Conservation (phyloP, 2,113 vertebrate genomes). For the Columbina picui region DNA sequence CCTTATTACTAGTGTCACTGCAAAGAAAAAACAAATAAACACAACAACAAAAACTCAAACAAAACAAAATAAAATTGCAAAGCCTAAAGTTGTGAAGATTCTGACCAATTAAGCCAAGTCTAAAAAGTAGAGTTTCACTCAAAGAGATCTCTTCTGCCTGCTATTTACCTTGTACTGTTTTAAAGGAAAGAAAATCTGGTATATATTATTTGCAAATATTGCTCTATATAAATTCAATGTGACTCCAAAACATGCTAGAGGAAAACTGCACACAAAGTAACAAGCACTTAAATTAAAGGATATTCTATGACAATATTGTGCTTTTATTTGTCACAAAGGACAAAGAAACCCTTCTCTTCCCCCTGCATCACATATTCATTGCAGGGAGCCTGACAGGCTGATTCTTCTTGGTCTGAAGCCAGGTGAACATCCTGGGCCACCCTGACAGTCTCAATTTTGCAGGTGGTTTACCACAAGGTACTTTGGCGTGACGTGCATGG, state of each 20-base stretch:
- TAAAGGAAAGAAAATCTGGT: neutral
- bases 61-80: no score
- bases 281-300: neutral
- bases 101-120: neutral
- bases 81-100: neutral
- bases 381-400: neutral
- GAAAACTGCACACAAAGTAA: neutral
- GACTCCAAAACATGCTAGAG: neutral
- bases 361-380: fast-evolving
- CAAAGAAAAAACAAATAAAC: neutral
- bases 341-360: neutral
- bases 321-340: neutral
- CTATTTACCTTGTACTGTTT: neutral
- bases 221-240: neutral
- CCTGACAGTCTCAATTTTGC: fast-evolving
- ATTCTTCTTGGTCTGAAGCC: neutral
- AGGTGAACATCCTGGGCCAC: fast-evolving
- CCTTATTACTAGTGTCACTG: neutral
- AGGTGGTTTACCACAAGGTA: neutral
- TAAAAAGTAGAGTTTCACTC: neutral
- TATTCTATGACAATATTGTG: no score
- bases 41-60: neutral
- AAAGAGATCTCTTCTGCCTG: neutral
- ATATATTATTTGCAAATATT: neutral
- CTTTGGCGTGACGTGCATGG: fast-evolving